Conservation (phyloP, 2,797 vertebrate genomes). For the Halcyon chelicuti region DNA sequence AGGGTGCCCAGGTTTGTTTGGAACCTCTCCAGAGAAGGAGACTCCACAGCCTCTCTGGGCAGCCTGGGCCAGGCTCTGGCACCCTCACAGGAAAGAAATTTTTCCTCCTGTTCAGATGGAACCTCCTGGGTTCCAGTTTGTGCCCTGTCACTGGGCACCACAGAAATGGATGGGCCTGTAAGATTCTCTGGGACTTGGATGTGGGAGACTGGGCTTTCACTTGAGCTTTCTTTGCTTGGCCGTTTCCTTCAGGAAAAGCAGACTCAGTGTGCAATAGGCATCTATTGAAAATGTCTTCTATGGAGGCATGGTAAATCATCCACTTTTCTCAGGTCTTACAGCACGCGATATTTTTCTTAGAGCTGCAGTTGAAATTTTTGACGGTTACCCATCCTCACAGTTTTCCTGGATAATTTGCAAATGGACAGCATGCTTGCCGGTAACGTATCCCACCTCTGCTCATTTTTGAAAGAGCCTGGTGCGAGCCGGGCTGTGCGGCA, state of each 20-base stretch:
- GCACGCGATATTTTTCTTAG: background rate
- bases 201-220: background rate
- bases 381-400: fast-evolving
- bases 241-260: background rate
- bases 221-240: background rate
- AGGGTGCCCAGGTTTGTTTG: background rate
- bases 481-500: fast-evolving
- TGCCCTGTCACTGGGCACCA: background rate
- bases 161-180: background rate
- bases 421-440: background rate
- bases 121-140: background rate
- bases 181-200: background rate
- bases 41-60: background rate
- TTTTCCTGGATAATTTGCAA: background rate
- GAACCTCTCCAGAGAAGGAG: background rate
- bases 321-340: background rate
- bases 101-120: background rate
- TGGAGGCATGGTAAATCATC: background rate
- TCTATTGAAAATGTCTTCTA: background rate
- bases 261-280: background rate
- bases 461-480: background rate
- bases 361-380: background rate
- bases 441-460: background rate
- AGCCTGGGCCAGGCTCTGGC: background rate
- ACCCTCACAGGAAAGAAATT: background rate